Evolutionary conservation across 2,797 vertebrate species (phyloP).

Genomic region (Callimico goeldii): DNA sequence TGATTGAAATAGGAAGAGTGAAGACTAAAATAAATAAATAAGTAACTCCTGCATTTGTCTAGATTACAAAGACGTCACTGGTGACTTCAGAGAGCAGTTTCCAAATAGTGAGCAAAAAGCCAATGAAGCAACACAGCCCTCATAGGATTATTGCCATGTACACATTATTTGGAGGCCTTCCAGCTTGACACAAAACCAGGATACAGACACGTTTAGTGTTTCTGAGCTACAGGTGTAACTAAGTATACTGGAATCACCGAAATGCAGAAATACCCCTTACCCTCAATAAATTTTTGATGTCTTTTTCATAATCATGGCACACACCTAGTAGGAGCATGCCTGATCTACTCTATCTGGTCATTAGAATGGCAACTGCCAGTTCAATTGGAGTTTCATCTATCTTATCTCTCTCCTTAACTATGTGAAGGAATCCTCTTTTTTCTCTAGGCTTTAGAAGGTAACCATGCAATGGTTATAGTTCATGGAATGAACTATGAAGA

Average conservation of each 20-base stretch:
- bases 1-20: neutral
- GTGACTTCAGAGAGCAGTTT: neutral
- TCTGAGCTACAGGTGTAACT: neutral
- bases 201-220: neutral
- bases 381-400: neutral
- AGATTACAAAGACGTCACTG: slow-evolving; percentile 28
- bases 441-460: neutral
- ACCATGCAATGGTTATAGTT: neutral
- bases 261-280: neutral
- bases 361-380: neutral
- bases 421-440: neutral
- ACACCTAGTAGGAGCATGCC: neutral
- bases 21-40: neutral
- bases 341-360: neutral
- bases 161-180: slow-evolving; percentile 3
- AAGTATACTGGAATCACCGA: slow-evolving; percentile 27
- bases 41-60: neutral
- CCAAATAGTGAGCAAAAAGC: slow-evolving; percentile 45
- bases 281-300: neutral
- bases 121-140: neutral
- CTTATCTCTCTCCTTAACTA: neutral
- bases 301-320: neutral
- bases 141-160: slow-evolving; percentile 18
- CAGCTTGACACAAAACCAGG: neutral
- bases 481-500: neutral